Evolutionary conservation across 2,113 vertebrate species (phyloP), one percentile per base, ranked within the genome.

Genomic region (Syngnathoides biaculeatus): DNA sequence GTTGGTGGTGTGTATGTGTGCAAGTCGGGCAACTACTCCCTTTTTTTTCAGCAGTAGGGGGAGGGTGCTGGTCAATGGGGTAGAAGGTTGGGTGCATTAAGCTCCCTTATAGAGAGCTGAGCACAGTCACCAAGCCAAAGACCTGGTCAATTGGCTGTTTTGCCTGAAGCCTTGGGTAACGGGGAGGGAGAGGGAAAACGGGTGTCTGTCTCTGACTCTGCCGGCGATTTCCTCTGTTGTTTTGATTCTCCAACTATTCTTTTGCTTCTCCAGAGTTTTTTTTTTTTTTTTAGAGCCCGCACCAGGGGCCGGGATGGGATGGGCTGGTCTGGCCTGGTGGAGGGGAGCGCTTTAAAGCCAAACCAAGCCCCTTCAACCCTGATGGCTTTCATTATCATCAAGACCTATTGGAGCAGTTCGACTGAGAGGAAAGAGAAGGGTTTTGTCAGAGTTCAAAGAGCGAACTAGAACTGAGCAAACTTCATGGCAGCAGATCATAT

Each of bases 51-150:
- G 74, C 56, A 75, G 84, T 72, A 67, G 65, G 72, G 73, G 93
- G 90, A 87, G 69, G 53, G 38, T 15, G 93, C 93, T 92, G 93
- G 93, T 95, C 92, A 93, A 94, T 92, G 94, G 93, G 94, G 93
- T 92, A 84, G 93, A 93, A 93, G 94, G 93, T 71, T 68, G 93
- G 89, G 72, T 93, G 87, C 85, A 90, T 92, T 92, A 92, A 91
- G 94, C 92, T 93, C 80, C 82, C 83, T 87, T 72, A 86, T 81
- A 82, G 83, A 53, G 69, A 82, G 79, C 81, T 74, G 81, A 91
- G 89, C 86, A 86, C 90, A 92, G 83, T 80, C 90, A 90, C 69
- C 14, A 83, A 88, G 83, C 81, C 84, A 86, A 84, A 77, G 87
- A 87, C 92, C 89, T 93, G 92, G 91, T 92, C 93, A 93, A 92